A percentile compares a stretch with the other conserved stretches of the same genome.
Conservation (phyloP, 2,797 vertebrate genomes). For the Xenopus petersii region DNA sequence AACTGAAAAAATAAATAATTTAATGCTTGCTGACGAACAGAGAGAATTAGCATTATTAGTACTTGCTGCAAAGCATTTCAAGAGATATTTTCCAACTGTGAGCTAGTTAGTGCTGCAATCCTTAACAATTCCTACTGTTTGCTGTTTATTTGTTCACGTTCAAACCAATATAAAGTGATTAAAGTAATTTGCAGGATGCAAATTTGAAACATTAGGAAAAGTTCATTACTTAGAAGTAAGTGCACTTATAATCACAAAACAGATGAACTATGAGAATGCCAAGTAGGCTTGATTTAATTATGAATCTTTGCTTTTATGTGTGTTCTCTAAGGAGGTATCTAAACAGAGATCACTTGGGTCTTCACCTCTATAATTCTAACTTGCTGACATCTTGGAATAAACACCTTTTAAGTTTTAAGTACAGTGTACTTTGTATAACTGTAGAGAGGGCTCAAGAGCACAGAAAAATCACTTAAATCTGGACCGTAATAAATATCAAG, state of each 20-base stretch:
- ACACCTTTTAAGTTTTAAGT: no score
- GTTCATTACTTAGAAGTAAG: constrained; percentile 36
- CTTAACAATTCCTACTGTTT: constrained; percentile 33
- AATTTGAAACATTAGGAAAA: constrained; percentile 34
- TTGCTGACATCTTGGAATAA: no score
- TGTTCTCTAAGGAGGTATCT: constrained; percentile 1
- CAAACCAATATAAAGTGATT: constrained; percentile 30
- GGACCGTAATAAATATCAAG: no score
- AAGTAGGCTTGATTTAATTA: constrained; percentile 23
- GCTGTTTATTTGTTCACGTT: constrained; percentile 7
- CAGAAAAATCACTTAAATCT: no score
- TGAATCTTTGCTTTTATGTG: constrained; percentile 1
- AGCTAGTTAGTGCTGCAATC: constrained; percentile 26
- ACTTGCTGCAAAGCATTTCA: constrained; percentile 2
- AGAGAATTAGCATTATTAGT: not conserved
- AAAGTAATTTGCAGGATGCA: constrained; percentile 26
- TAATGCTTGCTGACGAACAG: constrained; percentile 3
- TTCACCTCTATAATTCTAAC: not conserved
- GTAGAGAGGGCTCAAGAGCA: no score
- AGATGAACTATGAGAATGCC: constrained; percentile 33
- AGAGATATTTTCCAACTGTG: constrained; percentile 23
- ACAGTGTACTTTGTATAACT: no score
- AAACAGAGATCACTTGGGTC: not conserved
- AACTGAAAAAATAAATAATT: not conserved
- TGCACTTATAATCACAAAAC: constrained; percentile 31